These are phyloP conservation scores for Cheilosia variabilis DNA, from an alignment of 2,888 invertebrate species.

Conservation along the genomic window DNA sequence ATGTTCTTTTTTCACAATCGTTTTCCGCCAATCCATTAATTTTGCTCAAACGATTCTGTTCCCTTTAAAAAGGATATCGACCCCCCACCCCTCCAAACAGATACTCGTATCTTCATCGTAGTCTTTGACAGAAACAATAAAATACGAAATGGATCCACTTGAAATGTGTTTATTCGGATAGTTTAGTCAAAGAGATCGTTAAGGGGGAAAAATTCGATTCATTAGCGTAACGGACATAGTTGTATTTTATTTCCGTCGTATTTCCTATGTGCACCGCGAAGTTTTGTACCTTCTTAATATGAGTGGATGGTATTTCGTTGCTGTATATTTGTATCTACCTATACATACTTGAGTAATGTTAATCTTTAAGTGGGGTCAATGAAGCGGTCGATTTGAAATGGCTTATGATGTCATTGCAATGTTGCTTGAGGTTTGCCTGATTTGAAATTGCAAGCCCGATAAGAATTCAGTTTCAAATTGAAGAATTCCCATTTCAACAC, in stretches of 20 bases:
- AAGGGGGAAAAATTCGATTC: slow-evolving; percentile 43
- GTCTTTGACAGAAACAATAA: slow-evolving; percentile 35
- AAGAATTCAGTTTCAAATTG: no score
- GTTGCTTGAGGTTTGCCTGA: no score
- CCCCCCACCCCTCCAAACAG: not conserved
- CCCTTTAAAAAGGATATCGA: slow-evolving; percentile 47
- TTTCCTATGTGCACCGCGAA: no score
- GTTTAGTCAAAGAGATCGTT: slow-evolving; percentile 33
- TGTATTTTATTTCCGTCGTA: not conserved
- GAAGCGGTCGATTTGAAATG: no score
- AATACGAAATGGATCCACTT: slow-evolving; percentile 45
- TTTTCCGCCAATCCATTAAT: slow-evolving; percentile 63
- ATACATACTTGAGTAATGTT: no score
- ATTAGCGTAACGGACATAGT: slow-evolving; percentile 34
- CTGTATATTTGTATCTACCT: no score
- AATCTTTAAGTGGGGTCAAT: no score
- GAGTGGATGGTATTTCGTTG: no score
- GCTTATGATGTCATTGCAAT: no score
- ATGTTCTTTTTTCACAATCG: slow-evolving; percentile 30
- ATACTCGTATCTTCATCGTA: slow-evolving; percentile 26
- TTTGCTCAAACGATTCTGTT: slow-evolving; percentile 43
- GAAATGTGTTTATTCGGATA: slow-evolving; percentile 51
- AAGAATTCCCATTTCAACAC: no score
- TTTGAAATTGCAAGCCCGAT: no score
- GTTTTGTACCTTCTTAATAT: not conserved